Evolutionary conservation across 2,797 vertebrate species (phyloP), one percentile per base, ranked within the genome.

Genomic region (Lepus townsendii): DNA sequence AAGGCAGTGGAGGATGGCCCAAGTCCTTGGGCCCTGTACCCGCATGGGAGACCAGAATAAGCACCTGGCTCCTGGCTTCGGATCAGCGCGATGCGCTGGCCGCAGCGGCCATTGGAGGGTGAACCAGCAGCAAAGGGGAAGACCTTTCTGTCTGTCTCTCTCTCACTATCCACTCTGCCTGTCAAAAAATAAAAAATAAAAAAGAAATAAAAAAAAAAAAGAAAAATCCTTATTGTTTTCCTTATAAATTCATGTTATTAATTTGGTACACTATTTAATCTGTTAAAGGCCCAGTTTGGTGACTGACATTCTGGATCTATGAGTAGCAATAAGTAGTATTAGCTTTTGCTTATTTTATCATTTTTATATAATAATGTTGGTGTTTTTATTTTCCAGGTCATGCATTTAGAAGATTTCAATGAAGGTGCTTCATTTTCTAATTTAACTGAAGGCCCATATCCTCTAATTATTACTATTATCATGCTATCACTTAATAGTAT

Each of bases 321-420:
- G 14, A 85, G 14, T 90, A 90, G 73, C 68, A 52, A 32, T 79
- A 90, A 86, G 8, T 65, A 66, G 11, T 57, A 11, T 72, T 83
- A 76, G 38, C 73, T 79, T 73, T 47, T 86, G 38, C 57, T 89
- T 89, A n/a, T 69, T 77, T 90, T 85, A 32, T 80, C 12, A 62
- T 50, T 92, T 87, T 92, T 60, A 24, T n/a, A 13, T 76, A 90
- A 75, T 88, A 65, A 84, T 89, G 2, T 82, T 90, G 72, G 1
- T 88, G 7, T 94, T 91, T 84, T 52, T 96, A 0, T 96, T 97
- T 98, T 97, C 52, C 93, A 99, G 99, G 99, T 99, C 94, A 99
- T 99, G 97, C 98, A 99, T 83, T 98, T 99, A 91, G 99, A 99
- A 98, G 99, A 99, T n/a, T 99, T 99, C 85, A 98, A 99, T 54